Percentiles rank a stretch among this genome's conserved stretches.
Conservation (phyloP, 2,113 vertebrate species). For the Glaucidium brasilianum region DNA sequence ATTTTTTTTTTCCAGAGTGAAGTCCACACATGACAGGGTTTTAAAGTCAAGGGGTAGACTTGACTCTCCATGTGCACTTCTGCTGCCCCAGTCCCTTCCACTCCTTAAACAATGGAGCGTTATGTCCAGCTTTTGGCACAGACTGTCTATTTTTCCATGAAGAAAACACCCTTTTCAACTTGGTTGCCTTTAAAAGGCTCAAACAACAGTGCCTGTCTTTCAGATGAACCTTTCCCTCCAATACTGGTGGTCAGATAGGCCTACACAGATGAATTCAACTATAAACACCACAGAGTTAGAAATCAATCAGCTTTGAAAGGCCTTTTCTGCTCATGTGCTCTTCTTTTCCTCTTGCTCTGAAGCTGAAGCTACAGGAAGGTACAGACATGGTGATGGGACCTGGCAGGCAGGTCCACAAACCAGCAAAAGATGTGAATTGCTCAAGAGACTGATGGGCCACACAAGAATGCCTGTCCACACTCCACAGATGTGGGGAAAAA, state of each 20-base stretch:
- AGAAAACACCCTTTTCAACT: not conserved
- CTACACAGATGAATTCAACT: not conserved
- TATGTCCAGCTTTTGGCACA: not conserved
- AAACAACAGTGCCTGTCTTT: not conserved
- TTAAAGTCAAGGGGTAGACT: not conserved
- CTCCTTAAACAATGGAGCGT: fast-evolving
- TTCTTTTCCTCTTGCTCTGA: not conserved
- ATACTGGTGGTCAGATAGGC: not conserved
- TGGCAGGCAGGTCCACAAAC: not conserved
- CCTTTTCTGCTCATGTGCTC: not conserved
- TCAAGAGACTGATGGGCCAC: not conserved
- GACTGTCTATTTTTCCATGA: not conserved
- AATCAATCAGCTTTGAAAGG: not conserved
- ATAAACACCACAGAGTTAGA: not conserved
- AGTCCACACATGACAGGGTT: not conserved
- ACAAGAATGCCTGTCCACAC: fast-evolving
- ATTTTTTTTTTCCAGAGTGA: not conserved
- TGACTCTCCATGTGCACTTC: not conserved
- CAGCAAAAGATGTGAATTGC: fast-evolving
- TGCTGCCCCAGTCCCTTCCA: not conserved
- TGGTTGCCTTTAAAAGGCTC: not conserved
- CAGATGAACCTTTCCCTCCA: not conserved
- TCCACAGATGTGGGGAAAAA: not conserved
- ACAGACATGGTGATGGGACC: not conserved
- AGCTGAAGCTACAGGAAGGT: not conserved